These are phyloP conservation scores for Anadara kagoshimensis DNA, from an alignment of 1,140 invertebrate species.

Conservation along the genomic window DNA sequence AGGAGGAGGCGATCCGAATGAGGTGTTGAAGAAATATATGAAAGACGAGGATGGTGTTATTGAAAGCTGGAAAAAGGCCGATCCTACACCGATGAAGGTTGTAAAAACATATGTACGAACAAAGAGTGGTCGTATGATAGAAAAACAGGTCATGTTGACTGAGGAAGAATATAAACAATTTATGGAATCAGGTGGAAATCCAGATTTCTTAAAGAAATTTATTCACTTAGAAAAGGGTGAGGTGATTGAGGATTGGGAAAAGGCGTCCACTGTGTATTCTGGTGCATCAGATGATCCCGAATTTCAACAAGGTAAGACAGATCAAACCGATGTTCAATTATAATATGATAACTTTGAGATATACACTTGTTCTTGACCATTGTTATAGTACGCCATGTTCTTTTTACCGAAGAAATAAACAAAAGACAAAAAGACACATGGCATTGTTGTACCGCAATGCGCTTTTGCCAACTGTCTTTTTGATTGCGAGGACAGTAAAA, in stretches of 20 bases:
- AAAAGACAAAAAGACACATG: too few relatives aligned
- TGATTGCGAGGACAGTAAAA: too few relatives aligned
- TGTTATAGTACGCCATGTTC: too few relatives aligned
- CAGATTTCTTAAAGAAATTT: slow-evolving; percentile 69
- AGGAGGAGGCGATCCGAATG: slow-evolving; percentile 59
- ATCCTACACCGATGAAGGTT: slow-evolving; percentile 62
- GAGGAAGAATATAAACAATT: slow-evolving; percentile 71
- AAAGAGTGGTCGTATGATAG: slow-evolving; percentile 69
- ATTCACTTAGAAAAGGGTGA: slow-evolving; percentile 68
- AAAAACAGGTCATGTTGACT: slow-evolving; percentile 70
- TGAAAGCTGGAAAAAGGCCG: slow-evolving; percentile 64
- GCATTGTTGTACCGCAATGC: too few relatives aligned
- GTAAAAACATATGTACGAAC: slow-evolving; percentile 69
- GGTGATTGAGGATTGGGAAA: slow-evolving; percentile 71
- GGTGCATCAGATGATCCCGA: slow-evolving; percentile 60
- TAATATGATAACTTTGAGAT: too few relatives aligned
- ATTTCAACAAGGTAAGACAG: slow-evolving; percentile 50
- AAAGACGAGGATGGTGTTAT: slow-evolving; percentile 60
- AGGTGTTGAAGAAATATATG: slow-evolving; percentile 66
- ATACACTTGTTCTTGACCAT: too few relatives aligned
- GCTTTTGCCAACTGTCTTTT: too few relatives aligned
- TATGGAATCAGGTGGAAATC: slow-evolving; percentile 65
- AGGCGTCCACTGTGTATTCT: slow-evolving; percentile 69
- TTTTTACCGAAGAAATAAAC: too few relatives aligned
- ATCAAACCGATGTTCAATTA: too few relatives aligned